Percentiles rank a stretch among this genome's conserved stretches.
Conservation (phyloP, 2,797 vertebrate species). For the Linurgus olivaceus region DNA sequence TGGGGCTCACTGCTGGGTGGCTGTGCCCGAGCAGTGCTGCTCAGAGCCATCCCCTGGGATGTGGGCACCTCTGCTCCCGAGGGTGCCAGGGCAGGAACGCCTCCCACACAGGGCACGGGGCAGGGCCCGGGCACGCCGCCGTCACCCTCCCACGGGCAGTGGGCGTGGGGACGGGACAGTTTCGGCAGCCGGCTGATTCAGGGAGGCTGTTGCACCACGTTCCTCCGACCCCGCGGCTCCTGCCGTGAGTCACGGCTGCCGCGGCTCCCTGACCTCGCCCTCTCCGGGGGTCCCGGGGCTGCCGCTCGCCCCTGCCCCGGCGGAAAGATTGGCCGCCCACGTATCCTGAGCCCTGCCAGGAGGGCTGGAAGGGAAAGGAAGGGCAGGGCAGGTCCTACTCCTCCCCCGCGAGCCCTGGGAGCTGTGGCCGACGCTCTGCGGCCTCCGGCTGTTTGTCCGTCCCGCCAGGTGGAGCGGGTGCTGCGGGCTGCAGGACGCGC, state of each 20-base stretch:
- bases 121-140: not conserved
- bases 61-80: accelerated
- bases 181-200: constrained; percentile 37
- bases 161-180: constrained; percentile 15
- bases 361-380: not conserved
- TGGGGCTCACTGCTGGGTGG: not conserved
- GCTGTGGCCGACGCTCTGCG: accelerated
- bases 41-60: not conserved
- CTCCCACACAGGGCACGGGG: not conserved
- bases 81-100: not conserved
- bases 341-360: accelerated
- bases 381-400: not conserved
- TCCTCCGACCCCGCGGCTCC: not conserved
- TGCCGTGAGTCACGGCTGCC: not conserved
- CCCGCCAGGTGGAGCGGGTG: not conserved
- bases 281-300: accelerated
- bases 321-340: accelerated
- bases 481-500: not conserved
- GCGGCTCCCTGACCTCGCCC: not conserved
- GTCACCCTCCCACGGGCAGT: not conserved
- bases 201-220: not conserved
- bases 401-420: accelerated
- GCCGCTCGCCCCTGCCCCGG: not conserved
- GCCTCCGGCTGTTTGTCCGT: accelerated
- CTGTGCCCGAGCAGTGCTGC: not conserved